These are phyloP conservation scores for Drosophila subquinaria DNA, from an alignment of 2,888 invertebrate species.

Conservation along the genomic window DNA sequence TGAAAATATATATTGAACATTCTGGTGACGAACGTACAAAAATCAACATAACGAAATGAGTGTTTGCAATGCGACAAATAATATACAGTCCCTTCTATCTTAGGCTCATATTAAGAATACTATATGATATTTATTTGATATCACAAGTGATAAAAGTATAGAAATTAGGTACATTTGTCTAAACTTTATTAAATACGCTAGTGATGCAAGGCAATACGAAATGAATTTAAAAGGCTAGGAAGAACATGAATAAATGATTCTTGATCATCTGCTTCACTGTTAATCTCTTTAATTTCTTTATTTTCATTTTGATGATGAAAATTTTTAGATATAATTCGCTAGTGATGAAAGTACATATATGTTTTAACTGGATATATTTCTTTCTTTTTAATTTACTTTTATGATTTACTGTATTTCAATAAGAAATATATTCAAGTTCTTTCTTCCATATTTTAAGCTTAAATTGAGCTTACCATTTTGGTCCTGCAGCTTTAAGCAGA, in stretches of 20 bases:
- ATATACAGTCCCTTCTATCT: not conserved
- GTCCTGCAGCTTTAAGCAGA: slow-evolving; percentile 60
- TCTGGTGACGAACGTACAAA: not conserved
- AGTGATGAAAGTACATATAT: too few relatives aligned
- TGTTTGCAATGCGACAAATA: not conserved
- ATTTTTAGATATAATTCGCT: too few relatives aligned
- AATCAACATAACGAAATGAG: not conserved
- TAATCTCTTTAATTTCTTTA: too few relatives aligned
- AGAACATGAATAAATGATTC: too few relatives aligned
- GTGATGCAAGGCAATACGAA: not conserved
- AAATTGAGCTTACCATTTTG: slow-evolving; percentile 61
- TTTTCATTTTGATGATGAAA: too few relatives aligned
- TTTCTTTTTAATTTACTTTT: not conserved
- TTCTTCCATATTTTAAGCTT: not conserved
- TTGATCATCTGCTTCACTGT: too few relatives aligned
- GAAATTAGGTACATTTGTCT: not conserved
- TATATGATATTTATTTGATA: not conserved
- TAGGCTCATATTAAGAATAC: not conserved
- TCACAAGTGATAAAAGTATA: not conserved
- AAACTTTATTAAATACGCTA: not conserved
- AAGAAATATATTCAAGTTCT: not conserved
- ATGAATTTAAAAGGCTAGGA: not conserved
- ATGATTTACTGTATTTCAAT: not conserved
- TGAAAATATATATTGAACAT: too few relatives aligned
- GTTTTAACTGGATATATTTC: too few relatives aligned